A percentile compares a stretch with the other conserved stretches of the same genome.
These are phyloP conservation scores for Saguinus midas DNA, from an alignment of 2,113 vertebrate species.

Conservation along the genomic window DNA sequence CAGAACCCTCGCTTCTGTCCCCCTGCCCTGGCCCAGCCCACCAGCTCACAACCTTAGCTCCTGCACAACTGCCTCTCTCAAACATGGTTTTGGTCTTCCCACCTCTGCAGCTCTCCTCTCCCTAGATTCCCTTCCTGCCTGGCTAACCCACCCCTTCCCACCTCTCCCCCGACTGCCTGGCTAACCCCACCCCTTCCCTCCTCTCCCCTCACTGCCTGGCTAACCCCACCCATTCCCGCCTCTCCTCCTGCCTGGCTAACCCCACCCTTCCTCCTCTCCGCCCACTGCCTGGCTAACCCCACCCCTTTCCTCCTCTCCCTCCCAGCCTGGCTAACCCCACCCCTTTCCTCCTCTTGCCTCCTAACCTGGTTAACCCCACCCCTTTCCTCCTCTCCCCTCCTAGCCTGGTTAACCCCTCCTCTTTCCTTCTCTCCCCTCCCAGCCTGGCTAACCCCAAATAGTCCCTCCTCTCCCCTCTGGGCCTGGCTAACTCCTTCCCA, in stretches of 20 bases:
- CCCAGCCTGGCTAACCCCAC: accelerated
- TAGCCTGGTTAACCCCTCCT: no score
- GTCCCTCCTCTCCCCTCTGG: not conserved
- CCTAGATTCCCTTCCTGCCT: not conserved
- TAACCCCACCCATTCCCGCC: no score
- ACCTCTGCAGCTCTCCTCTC: not conserved
- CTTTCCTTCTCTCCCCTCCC: no score
- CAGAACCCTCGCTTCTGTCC: no score
- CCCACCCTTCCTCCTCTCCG: no score
- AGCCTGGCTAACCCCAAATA: no score
- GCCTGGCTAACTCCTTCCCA: not conserved
- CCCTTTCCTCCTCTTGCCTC: no score
- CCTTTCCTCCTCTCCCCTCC: no score
- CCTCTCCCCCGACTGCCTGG: not conserved
- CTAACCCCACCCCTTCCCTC: not conserved
- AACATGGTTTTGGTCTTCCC: not conserved
- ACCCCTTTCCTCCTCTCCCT: no score
- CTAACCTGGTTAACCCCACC: accelerated
- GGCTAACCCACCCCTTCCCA: not conserved
- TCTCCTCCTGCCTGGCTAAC: no score
- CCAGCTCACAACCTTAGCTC: not conserved
- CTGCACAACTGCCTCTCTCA: not conserved
- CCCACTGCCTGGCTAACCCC: accelerated
- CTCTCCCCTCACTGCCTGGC: no score
- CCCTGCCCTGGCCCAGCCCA: no score